Base-by-base conservation (phyloP, 2,113 vertebrate species). In the Psittacara wagleri region DNA sequence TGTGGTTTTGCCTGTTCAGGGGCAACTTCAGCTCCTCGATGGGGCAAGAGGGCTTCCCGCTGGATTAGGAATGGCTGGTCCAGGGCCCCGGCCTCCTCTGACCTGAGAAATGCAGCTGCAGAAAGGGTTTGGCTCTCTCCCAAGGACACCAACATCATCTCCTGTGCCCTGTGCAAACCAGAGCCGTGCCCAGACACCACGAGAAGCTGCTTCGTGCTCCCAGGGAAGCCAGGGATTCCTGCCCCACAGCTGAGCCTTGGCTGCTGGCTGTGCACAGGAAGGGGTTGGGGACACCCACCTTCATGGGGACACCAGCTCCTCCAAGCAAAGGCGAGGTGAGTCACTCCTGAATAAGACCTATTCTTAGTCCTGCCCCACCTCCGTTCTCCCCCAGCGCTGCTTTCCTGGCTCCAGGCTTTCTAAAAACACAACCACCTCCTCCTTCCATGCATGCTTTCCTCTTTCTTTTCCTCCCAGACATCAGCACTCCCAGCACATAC, bases 331-430 rank as follows among this genome's bases (percentile, higher is more conserved):
- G 52, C 11, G 8, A 85, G 83, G 67, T 95, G 94, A 95, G 72
- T 96, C 95, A 88, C 83, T 88, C 46, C 6, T 16, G 35, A 48
- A 52, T 15, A 43, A 54, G 37, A 75, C 52, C 75, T 92, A 80
- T 94, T 93, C 88, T 90, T 80, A 92, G 90, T 10, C 29, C 72
- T n/a, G 39, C 35, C 78, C 82, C 85, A 83, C 82, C 85, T 80
- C 94, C 78, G 23, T 75, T 41, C 82, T 89, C 82, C 78, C 61
- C 51, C 52, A 69, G 3, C 0, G 2, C 79, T 83, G 88, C 82
- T 73, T 83, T 83, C 82, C 85, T 68, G 64, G 44, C 62, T 85
- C 52, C 59, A 41, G 70, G 79, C 28, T 93, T 76, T 64, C 74
- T 29, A 43, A 16, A 68, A 61, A 25, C 12, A n/a, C 67, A 14